Evolutionary conservation across 2,797 vertebrate species (phyloP).

Genomic region (Chaenodraco wilsoni): DNA sequence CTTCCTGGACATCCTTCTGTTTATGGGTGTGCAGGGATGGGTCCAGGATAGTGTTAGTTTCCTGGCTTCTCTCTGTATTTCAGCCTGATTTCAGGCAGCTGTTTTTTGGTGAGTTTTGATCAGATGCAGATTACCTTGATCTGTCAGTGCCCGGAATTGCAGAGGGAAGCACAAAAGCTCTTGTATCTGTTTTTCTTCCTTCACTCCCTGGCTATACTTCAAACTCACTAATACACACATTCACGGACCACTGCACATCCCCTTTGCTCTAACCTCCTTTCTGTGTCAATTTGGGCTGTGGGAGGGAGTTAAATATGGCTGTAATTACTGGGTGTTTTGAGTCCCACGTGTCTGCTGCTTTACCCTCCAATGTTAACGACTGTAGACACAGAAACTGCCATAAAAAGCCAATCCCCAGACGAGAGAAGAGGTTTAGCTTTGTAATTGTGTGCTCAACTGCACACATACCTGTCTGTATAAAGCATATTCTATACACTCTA

Average conservation of each 20-base stretch:
- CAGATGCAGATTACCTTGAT: constrained; percentile 72
- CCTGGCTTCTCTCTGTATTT: constrained; percentile 55
- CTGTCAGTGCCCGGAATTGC: constrained; percentile 60
- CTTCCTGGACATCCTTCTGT: constrained; percentile 62
- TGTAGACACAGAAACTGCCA: constrained; percentile 78
- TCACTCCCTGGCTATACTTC: constrained; percentile 44
- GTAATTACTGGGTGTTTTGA: constrained; percentile 75
- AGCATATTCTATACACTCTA: neutral
- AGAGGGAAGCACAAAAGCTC: constrained; percentile 50
- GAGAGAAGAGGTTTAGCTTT: constrained; percentile 43
- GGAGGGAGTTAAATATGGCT: constrained; percentile 69
- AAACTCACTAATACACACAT: constrained; percentile 48
- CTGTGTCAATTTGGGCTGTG: constrained; percentile 57
- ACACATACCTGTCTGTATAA: neutral
- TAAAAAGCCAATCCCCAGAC: constrained; percentile 75
- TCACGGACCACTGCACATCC: constrained; percentile 55
- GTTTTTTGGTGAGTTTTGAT: constrained; percentile 63
- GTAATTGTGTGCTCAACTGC: constrained; percentile 9
- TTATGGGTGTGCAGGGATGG: constrained; percentile 62
- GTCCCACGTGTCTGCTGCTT: constrained; percentile 78
- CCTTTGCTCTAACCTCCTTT: constrained; percentile 52
- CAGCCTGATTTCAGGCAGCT: constrained; percentile 69
- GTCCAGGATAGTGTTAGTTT: constrained; percentile 58
- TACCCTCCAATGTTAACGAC: constrained; percentile 78
- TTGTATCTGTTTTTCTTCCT: constrained; percentile 62